Evolutionary conservation across 2,113 vertebrate genomes (phyloP).

Genomic region (Melierax canorus): DNA sequence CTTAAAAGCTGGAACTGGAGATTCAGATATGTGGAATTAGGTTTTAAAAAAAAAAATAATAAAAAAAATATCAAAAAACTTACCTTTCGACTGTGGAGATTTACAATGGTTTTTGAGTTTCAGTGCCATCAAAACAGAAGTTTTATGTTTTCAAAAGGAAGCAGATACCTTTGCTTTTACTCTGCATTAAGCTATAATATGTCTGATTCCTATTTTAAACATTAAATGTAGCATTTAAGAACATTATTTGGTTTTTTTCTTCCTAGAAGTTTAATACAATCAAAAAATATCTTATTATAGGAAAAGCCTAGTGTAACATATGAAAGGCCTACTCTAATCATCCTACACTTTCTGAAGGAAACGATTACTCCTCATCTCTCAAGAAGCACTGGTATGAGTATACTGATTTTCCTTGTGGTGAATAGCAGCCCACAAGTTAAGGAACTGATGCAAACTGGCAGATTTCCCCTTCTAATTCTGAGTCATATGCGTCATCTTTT

Average conservation of each 20-base stretch:
- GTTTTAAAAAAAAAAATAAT: neutral
- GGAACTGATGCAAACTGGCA: conserved; percentile 67
- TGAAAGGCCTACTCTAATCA: conserved; percentile 17
- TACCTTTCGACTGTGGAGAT: conserved; percentile 14
- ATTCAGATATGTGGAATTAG: neutral
- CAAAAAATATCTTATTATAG: neutral
- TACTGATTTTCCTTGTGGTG: conserved; percentile 47
- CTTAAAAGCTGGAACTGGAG: neutral
- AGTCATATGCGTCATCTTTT: conserved; percentile 67
- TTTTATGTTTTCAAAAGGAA: neutral
- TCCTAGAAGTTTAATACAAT: neutral
- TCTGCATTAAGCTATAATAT: neutral
- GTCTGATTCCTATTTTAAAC: neutral
- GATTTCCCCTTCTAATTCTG: conserved; percentile 68
- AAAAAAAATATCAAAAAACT: neutral
- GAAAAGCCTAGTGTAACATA: neutral
- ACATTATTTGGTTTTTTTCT: neutral
- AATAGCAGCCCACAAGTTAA: conserved; percentile 62
- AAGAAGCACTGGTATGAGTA: conserved; percentile 22
- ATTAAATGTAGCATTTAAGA: neutral
- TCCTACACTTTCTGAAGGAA: conserved; percentile 30
- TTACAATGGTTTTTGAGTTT: neutral
- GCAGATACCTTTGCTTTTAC: neutral
- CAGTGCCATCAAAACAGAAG: neutral
- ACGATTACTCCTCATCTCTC: conserved; percentile 27